These are phyloP conservation scores for Sinopyrophorus schimmeli DNA, from an alignment of 2,888 invertebrate genomes.

Conservation along the genomic window DNA sequence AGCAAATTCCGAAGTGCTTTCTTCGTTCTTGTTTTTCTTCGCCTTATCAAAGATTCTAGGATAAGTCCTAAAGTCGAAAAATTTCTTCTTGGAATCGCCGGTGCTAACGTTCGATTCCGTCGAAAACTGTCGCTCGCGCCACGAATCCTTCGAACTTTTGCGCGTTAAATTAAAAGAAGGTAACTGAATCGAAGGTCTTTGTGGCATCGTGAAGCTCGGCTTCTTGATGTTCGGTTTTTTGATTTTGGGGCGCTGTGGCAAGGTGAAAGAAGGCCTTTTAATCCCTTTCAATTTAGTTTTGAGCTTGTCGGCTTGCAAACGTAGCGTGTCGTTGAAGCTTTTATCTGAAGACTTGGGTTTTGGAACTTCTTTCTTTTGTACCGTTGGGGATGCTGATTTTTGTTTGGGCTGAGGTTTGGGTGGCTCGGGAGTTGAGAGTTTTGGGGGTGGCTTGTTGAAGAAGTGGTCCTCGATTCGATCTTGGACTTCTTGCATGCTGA, in stretches of 20 bases:
- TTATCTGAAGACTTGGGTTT: no score
- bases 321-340: constrained; percentile 54
- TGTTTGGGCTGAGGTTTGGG: no score
- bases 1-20: constrained; percentile 68
- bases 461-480: constrained; percentile 62
- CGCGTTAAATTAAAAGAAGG: constrained; percentile 52
- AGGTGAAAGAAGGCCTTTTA: constrained; percentile 59
- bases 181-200: constrained; percentile 59
- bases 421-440: constrained; percentile 54
- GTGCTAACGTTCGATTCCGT: constrained; percentile 60
- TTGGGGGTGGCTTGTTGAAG: constrained; percentile 63
- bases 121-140: constrained; percentile 52
- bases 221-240: constrained; percentile 40
- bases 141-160: constrained; percentile 48
- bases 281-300: constrained; percentile 61
- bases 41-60: constrained; percentile 67
- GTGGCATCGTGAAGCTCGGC: constrained; percentile 62
- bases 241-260: constrained; percentile 61
- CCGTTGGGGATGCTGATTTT: no score
- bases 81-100: constrained; percentile 61
- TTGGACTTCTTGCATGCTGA: constrained; percentile 59
- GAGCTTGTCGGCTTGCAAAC: constrained; percentile 72
- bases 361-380: constrained; percentile 33
- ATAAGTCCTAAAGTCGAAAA: constrained; percentile 77
- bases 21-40: constrained; percentile 55